These are phyloP conservation scores for Spialia ferax DNA, from an alignment of 2,888 invertebrate species.

Conservation along the genomic window DNA sequence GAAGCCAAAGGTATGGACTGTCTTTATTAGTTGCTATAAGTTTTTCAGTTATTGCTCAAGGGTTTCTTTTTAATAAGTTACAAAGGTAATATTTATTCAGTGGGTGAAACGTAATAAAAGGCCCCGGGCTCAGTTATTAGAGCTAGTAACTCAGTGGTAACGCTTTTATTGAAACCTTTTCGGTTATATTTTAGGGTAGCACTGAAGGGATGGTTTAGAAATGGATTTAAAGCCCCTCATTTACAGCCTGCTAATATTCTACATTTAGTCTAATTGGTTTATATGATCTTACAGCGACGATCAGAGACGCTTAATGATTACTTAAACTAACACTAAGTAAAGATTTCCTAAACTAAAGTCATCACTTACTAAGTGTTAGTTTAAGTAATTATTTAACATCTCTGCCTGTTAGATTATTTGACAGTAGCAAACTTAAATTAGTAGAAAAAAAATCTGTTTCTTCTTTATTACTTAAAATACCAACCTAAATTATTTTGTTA, in stretches of 20 bases:
- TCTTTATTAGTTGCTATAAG: constrained; percentile 38
- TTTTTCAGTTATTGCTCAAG: constrained; percentile 34
- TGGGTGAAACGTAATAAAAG: constrained; percentile 35
- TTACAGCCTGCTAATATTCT: constrained; percentile 14
- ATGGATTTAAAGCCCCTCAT: constrained; percentile 24
- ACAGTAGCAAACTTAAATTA: too few species aligned
- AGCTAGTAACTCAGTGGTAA: constrained; percentile 30
- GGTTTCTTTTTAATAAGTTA: constrained; percentile 40
- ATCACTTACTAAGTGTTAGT: too few species aligned
- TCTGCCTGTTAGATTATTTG: too few species aligned
- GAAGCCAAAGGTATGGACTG: constrained; percentile 20
- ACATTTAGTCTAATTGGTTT: too few species aligned
- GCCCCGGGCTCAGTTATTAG: constrained; percentile 29
- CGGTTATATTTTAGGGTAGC: constrained; percentile 23
- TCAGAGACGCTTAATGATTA: too few species aligned
- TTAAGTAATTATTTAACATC: too few species aligned
- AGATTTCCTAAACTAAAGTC: too few species aligned
- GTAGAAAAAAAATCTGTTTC: too few species aligned
- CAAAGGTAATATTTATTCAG: constrained; percentile 38
- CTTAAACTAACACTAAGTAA: too few species aligned
- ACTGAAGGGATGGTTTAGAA: constrained; percentile 30
- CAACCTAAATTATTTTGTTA: too few species aligned
- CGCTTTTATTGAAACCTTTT: constrained; percentile 36
- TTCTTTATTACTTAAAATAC: too few species aligned
- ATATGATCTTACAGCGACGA: too few species aligned